A percentile compares a stretch with the other conserved stretches of the same genome.
Conservation (phyloP, 2,797 vertebrate genomes). For the Halcyon badia region DNA sequence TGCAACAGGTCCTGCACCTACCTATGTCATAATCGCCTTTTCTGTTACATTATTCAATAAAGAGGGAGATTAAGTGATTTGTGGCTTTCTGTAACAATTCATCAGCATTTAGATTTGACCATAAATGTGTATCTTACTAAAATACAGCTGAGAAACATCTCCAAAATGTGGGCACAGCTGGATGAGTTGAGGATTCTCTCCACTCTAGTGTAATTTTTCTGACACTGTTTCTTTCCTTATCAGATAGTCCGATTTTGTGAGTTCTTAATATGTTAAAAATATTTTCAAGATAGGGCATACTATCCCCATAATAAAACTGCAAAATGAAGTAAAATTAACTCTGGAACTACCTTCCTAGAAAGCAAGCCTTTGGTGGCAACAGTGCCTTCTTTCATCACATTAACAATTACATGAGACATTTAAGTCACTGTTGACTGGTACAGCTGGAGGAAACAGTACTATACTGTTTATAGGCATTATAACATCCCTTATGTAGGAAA, state of each 20-base stretch:
- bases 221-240: not conserved
- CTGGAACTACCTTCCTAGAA: not conserved
- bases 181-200: not conserved
- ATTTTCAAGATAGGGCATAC: not conserved
- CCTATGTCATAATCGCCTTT: not conserved
- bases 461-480: not conserved
- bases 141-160: not conserved
- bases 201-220: not conserved
- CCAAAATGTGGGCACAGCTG: not conserved
- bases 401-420: not conserved
- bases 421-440: not conserved
- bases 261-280: not conserved
- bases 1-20: not conserved
- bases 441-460: not conserved
- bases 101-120: not conserved
- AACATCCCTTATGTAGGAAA: not conserved
- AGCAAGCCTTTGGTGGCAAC: not conserved
- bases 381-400: not conserved
- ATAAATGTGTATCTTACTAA: not conserved
- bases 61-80: not conserved
- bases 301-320: not conserved
- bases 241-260: not conserved
- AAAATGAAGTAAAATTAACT: not conserved
- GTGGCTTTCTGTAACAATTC: not conserved
- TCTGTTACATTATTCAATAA: not conserved